Base-by-base conservation (phyloP, 2,113 vertebrate genomes). In the Myiozetetes cayanensis region DNA sequence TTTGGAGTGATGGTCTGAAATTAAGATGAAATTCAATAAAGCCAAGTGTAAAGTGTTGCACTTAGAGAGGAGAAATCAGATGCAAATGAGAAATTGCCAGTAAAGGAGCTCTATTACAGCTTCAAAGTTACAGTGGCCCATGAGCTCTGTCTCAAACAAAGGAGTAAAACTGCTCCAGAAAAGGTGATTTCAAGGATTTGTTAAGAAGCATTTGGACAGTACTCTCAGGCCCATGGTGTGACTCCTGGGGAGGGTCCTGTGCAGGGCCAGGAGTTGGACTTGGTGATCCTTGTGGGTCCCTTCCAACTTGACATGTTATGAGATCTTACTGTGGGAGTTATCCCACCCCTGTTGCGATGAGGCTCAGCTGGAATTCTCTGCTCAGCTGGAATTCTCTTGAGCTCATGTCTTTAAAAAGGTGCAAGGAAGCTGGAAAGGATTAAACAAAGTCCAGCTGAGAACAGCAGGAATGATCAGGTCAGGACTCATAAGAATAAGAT, bases 11-110 rank as follows among this genome's bases (percentile, higher is more conserved):
- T 85, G 86, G 91, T 61, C 95, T 96, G 95, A 97, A 97, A 96
- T 94, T 78, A 96, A 94, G 95, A 94, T 78, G 91, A 95, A 95
- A 96, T 96, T 97, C 89, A 95, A 93, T 96, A 96, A 95, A 96
- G 77, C 52, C 80, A 59, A 74, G 49, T 56, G 62, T 71, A 89
- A 96, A 90, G 65, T 4, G 4, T 59, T 93, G 52, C 90, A 59
- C 53, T 93, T 90, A 49, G 17, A 72, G 68, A 81, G 63, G 37
- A 86, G 44, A 78, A 95, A 89, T 93, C 91, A 92, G 78, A 93
- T 61, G 72, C 55, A 88, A 96, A 84, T n/a, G 56, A 66, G 74
- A 77, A 94, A 61, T 35, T 89, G 80, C 76, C 87, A 74, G 68
- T 23, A 30, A 74, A 47, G 79, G 75, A 95, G 78, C 82, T 67